Conservation (phyloP, 37 sponge, comb jelly and placozoan genomes). For the Mnemiopsis leidyi region DNA sequence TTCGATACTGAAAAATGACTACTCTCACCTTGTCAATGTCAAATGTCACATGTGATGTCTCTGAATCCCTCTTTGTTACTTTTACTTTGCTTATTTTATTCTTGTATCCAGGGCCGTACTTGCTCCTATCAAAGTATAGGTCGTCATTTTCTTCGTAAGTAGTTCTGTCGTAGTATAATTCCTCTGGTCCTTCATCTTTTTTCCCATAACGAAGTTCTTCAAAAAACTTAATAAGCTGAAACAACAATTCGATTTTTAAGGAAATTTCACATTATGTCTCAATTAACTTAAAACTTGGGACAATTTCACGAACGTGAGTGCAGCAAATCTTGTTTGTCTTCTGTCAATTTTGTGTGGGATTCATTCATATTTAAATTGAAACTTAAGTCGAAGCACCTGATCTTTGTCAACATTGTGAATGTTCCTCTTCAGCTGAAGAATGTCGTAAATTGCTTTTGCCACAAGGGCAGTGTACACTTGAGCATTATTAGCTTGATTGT, state of each 20-base stretch:
- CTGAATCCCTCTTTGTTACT: neutral
- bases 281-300: no score
- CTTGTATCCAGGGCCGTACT: neutral
- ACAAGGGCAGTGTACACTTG: neutral
- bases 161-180: neutral
- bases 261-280: neutral
- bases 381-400: neutral
- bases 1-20: no score
- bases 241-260: no score
- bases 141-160: neutral
- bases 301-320: no score
- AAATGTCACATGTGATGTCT: neutral
- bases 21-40: neutral
- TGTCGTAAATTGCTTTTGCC: slow-evolving; percentile 29
- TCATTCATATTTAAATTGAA: no score
- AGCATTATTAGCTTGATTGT: slow-evolving; percentile 12
- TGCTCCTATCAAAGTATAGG: slow-evolving; percentile 29
- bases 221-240: slow-evolving; percentile 10
- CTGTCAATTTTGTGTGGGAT: no score
- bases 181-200: neutral
- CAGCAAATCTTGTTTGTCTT: no score
- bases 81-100: neutral
- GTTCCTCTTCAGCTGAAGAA: slow-evolving; percentile 7
- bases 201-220: slow-evolving; percentile 39
- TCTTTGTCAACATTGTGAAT: slow-evolving; percentile 33